Conservation (phyloP, 2,797 vertebrate genomes). For the Schizopygopsis pylzovi region DNA sequence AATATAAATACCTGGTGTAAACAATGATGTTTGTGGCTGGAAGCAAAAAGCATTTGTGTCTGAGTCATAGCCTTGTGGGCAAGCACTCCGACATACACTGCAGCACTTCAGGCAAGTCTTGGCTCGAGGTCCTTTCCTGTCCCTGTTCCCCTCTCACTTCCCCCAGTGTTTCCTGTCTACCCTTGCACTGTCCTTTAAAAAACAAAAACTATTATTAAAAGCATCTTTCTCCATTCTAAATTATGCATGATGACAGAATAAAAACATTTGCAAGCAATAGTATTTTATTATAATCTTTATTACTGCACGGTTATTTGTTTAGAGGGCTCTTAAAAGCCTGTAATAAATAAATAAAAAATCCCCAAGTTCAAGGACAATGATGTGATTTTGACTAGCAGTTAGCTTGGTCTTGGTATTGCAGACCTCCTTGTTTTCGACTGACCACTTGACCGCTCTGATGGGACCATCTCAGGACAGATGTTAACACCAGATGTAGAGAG, state of each 20-base stretch:
- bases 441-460: not conserved
- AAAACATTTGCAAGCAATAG: not conserved
- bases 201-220: not conserved
- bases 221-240: not conserved
- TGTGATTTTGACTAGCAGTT: not conserved
- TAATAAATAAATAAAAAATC: too few relatives aligned
- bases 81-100: not conserved
- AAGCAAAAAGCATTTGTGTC: not conserved
- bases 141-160: not conserved
- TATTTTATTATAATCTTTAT: not conserved
- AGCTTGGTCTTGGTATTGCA: not conserved
- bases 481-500: constrained; percentile 17
- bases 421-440: not conserved
- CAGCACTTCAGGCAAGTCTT: not conserved
- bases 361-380: not conserved
- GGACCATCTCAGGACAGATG: constrained; percentile 4
- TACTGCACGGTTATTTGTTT: not conserved
- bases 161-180: constrained; percentile 4
- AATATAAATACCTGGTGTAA: constrained; percentile 4
- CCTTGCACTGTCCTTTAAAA: not conserved
- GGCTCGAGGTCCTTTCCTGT: not conserved
- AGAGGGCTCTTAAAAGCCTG: not conserved
- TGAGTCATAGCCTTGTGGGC: not conserved
- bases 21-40: not conserved
- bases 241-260: not conserved